Evolutionary conservation across 2,113 vertebrate species (phyloP), one percentile per base, ranked within the genome.

Genomic region (Otocyon megalotis): DNA sequence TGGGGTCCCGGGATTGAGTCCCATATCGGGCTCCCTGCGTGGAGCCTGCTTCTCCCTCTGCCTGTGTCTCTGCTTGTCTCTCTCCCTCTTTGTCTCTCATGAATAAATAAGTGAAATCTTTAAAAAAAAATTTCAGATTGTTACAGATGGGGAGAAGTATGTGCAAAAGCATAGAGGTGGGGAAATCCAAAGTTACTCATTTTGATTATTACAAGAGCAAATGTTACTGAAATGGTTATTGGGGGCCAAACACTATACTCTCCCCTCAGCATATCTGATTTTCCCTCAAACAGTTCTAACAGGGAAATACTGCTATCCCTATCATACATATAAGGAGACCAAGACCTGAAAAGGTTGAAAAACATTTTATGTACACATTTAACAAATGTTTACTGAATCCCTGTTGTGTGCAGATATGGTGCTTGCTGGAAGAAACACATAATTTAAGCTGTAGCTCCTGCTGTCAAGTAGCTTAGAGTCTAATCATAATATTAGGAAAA

Each of bases 171-270:
- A 48, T 74, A 58, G 84, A 85, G 22, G 14, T 56, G 24, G 24
- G 74, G 54, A 96, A 14, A 28, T 90, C 22, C 12, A 77, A 32
- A 91, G 74, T 87, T 86, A 43, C 54, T 88, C 82, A 76, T 89
- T 77, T 76, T 88, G n/a, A 93, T 83, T 88, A 32, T 67, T 83
- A 50, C 67, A 63, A 62, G 84, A 43, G 43, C 48, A 63, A 56
- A 48, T 85, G 30, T 80, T 84, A 53, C 15, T 93, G 72, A 74
- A 63, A 20, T 32, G 48, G 85, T 93, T 19, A 1, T 13, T 62
- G 0, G 88, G 37, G 32, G 17, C 65, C 69, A 63, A 19, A 54
- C 30, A 48, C 22, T 79, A 0, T 56, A 28, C 62, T 65, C 22
- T 11, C 30, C 37, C 37, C 19, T 74, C 8, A 69, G 43, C 69